Base-by-base conservation (phyloP, 2,113 vertebrate genomes). In the Microcebus jonahi region DNA sequence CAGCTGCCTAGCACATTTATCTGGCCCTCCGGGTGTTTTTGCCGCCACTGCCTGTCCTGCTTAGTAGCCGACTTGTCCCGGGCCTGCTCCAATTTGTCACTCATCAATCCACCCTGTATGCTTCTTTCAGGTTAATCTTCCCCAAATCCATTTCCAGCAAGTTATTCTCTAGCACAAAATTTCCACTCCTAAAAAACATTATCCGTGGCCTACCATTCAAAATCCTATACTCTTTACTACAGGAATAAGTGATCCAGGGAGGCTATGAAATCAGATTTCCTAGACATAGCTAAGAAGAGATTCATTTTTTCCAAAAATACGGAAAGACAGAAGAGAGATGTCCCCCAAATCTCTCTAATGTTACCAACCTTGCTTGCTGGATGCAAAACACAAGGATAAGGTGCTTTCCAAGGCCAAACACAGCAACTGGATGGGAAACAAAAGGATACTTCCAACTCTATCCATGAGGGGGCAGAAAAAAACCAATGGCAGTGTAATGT, bases 381-480 rank as follows among this genome's bases (percentile, higher is more conserved):
- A 14, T 53, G 12, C 6, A 42, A 50, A 8, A 84, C 65, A 14
- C 21, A 20, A 29, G 25, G 5, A 29, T 94, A 79, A 42, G 73
- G 45, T 65, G 17, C 36, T 75, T 76, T 93, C 39, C 17, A 83
- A 39, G 67, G 21, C 23, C 53, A 79, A 36, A 31, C 36, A 48
- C 23, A 29, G 57, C 29, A 71, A 77, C 10, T 61, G 6, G 81
- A 84, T 76, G 31, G 42, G 20, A 90, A 48, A 9, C 3, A 31
- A 79, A 93, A 70, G 12, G 1, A 45, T 65, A 71, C 82, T 90
- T 29, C 80, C 20, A 93, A 45, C 6, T 45, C 0, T 0, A 27
- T 79, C 70, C 83, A 93, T 48, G 84, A 91, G 71, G 48, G 25
- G 70, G 57, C 34, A 88, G 39, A 29, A 93, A 93, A 97, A 97